A percentile compares a stretch with the other conserved stretches of the same genome.
phyloP scores from a whole-genome alignment of 2,888 invertebrate species.

The Synanthedon vespiformis region DNA sequence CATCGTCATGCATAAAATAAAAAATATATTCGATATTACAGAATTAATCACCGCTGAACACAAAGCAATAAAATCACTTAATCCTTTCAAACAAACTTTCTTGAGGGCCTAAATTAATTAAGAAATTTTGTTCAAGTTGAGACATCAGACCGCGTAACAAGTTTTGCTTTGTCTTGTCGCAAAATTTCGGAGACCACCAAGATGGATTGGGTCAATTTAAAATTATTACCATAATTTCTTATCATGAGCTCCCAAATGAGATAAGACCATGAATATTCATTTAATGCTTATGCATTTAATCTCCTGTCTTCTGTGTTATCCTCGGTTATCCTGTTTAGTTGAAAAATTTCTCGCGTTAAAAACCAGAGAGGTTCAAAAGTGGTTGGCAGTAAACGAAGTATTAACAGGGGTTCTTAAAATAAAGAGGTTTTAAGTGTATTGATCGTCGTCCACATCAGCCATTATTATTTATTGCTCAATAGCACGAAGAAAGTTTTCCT shows the following conservation, averaged over 20 bases:
- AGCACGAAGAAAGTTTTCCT: conserved; percentile 35
- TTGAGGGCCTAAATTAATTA: conserved; percentile 42
- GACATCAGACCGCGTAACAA: conserved; percentile 36
- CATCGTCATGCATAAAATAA: neutral
- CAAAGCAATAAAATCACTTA: conserved; percentile 25
- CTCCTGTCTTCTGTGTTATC: conserved; percentile 16
- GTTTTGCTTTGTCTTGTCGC: conserved; percentile 28
- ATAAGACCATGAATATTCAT: conserved; percentile 47
- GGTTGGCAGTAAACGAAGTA: neutral
- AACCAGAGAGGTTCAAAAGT: neutral
- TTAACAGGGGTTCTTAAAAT: neutral
- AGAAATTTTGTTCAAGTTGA: conserved; percentile 34
- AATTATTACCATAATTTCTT: conserved; percentile 59
- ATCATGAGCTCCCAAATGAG: conserved; percentile 44
- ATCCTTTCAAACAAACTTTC: conserved; percentile 29
- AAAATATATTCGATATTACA: conserved; percentile 2
- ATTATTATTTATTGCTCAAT: conserved; percentile 45
- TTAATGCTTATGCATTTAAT: conserved; percentile 25
- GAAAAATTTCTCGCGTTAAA: neutral
- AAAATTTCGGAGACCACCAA: conserved; percentile 31
- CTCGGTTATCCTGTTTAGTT: neutral
- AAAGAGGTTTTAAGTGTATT: conserved; percentile 13
- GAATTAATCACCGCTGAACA: conserved; percentile 9
- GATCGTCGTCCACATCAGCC: conserved; percentile 32
- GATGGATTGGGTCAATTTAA: conserved; percentile 59